Conservation (phyloP, 2,113 vertebrate species). For the Sturnus vulgaris region DNA sequence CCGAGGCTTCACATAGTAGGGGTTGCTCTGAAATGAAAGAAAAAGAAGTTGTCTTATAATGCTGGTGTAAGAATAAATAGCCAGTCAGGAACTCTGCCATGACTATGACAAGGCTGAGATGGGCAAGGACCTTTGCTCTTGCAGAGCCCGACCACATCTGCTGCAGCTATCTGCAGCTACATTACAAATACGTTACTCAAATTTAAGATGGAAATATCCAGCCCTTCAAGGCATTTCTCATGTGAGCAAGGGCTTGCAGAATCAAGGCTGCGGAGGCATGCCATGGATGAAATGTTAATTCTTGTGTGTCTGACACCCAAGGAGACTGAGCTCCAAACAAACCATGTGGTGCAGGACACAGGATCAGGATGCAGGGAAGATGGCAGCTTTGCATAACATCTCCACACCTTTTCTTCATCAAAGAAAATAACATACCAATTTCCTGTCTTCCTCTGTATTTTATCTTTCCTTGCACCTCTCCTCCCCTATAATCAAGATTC, state of each 20-base stretch:
- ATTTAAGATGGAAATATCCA: conserved; percentile 25
- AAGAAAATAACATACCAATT: neutral
- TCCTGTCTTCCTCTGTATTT: neutral
- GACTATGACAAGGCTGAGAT: conserved; percentile 3
- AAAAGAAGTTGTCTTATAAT: neutral
- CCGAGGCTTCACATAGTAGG: conserved; percentile 86
- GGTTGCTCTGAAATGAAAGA: conserved; percentile 78
- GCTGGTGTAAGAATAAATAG: neutral
- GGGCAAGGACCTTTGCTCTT: neutral
- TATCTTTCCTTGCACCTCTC: neutral
- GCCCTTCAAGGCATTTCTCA: conserved; percentile 26
- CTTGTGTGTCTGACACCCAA: neutral
- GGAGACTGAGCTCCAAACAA: neutral
- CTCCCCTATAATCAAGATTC: neutral
- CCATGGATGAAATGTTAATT: conserved; percentile 41
- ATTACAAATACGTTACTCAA: neutral
- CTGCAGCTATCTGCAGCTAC: neutral
- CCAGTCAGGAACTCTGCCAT: neutral
- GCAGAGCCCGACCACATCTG: conserved; percentile 5
- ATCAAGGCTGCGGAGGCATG: conserved; percentile 10
- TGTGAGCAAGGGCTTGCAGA: conserved; percentile 38
- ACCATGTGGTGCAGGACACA: neutral
- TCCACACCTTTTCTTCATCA: neutral
- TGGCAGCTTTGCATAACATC: conserved; percentile 17
- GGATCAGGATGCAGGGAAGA: conserved; percentile 9